A percentile compares a stretch with the other conserved stretches of the same genome.
Conservation (phyloP, 2,888 invertebrate species). For the Pyrrhia umbra region DNA sequence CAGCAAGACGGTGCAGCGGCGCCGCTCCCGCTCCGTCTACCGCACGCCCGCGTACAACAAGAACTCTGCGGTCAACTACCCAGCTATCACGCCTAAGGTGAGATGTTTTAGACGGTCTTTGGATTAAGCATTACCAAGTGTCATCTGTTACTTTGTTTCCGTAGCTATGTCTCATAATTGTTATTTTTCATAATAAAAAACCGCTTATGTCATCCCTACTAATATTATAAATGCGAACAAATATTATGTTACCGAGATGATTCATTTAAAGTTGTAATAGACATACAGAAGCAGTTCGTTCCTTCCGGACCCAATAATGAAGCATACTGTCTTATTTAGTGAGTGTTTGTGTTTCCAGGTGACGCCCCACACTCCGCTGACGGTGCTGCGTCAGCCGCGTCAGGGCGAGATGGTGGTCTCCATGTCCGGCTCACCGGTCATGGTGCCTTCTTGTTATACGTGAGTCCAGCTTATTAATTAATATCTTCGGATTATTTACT, state of each 20-base stretch:
- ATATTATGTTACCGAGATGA: too few species aligned
- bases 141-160: too few species aligned
- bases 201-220: too few species aligned
- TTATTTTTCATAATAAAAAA: too few species aligned
- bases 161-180: too few species aligned
- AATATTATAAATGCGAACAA: too few species aligned
- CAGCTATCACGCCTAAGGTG: constrained; percentile 87
- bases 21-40: constrained; percentile 82
- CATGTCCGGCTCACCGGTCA: constrained; percentile 92
- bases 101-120: too few species aligned
- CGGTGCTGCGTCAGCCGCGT: constrained; percentile 90
- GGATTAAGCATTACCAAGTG: too few species aligned
- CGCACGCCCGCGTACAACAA: constrained; percentile 83
- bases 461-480: too few species aligned
- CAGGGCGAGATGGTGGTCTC: constrained; percentile 92
- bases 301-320: not conserved
- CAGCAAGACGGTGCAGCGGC: constrained; percentile 60
- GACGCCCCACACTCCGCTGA: constrained; percentile 91
- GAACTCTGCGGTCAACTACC: constrained; percentile 72
- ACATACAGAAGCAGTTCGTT: too few species aligned
- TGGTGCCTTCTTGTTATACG: constrained; percentile 86
- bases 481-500: too few species aligned
- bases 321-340: not conserved
- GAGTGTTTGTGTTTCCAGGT: constrained; percentile 77
- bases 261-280: too few species aligned